A percentile compares a stretch with the other conserved stretches of the same genome.
These are phyloP conservation scores for Gobionotothen gibberifrons DNA, from an alignment of 2,797 vertebrate genomes.

Conservation along the genomic window DNA sequence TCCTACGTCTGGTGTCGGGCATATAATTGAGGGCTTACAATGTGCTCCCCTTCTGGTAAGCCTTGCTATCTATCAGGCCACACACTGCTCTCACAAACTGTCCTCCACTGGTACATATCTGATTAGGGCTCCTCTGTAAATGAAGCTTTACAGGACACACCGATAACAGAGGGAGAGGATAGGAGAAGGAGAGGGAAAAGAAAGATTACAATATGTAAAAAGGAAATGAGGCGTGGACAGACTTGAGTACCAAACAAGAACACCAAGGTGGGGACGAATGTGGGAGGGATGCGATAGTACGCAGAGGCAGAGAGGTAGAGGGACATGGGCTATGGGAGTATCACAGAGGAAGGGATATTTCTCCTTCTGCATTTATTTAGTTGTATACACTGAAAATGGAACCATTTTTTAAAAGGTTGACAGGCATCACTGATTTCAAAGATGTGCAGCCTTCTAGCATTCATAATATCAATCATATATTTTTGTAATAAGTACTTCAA, in stretches of 20 bases:
- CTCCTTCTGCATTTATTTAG: background rate
- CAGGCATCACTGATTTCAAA: background rate
- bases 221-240: slow-evolving; percentile 32
- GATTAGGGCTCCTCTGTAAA: slow-evolving; percentile 75
- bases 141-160: slow-evolving; percentile 71
- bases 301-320: slow-evolving; percentile 6
- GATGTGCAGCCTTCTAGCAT: background rate
- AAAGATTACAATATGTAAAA: slow-evolving; percentile 67
- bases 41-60: slow-evolving; percentile 74
- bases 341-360: background rate
- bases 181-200: slow-evolving; percentile 37
- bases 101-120: slow-evolving; percentile 74
- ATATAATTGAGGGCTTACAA: slow-evolving; percentile 81
- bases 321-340: background rate
- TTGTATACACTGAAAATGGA: background rate
- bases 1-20: slow-evolving; percentile 62
- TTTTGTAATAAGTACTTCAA: background rate
- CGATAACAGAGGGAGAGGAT: slow-evolving; percentile 62
- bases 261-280: slow-evolving; percentile 18
- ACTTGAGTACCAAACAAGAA: slow-evolving; percentile 38
- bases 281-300: slow-evolving; percentile 20
- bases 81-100: slow-evolving; percentile 76
- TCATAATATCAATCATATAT: background rate
- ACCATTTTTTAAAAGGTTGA: background rate
- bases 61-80: slow-evolving; percentile 73